Base-by-base conservation (phyloP, 1,140 invertebrate species). In the Mactra quadrangularis region DNA sequence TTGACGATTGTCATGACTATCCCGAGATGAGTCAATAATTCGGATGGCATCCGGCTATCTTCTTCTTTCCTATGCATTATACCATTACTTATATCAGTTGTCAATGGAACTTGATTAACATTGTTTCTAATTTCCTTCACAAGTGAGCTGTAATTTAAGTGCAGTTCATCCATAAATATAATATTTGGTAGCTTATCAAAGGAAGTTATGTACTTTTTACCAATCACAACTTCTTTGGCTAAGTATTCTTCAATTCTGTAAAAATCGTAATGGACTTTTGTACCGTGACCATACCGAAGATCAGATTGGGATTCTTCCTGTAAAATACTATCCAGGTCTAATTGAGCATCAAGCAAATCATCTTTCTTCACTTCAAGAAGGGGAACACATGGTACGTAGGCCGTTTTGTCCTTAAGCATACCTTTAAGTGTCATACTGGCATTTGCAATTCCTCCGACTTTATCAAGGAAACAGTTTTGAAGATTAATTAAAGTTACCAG, bases 141-240 rank as follows among this genome's bases (percentile, higher is more conserved):
- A 11, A 82, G 35, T 3, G 38, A 11, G 0, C 47, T 4, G 52
- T 70, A 71, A 52, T 82, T 82, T 17, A 25, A 35, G 25, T 82
- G 31, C 9, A 82, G 57, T 38, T 82, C 78, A 62, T 82, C 78
- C 15, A 33, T 47, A 35, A 71, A 82, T 17, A 72, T 50, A 19
- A 82, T 82, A 13, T 60, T 60, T 45, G 78, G 78, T 9, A 82
- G 25, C 2, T 11, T 7, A 33, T 71, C n/a, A 35, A 4, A 17
- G 19, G 47, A 50, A 17, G 25, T 1, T 9, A 76, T 47, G 17
- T 29, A 31, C 15, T 53, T 15, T 41, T 62, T 64, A 0, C 55
- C 74, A 19, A 45, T 31, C n/a, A 76, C 25, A 29, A 76, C 15
- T 3, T 29, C 25, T 22, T 45, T 33, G 9, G 76, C 76, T n/a